These are phyloP conservation scores for Mastigias papua DNA, from an alignment of 30 jellyfish, hydroid and myxozoan species.

Conservation along the genomic window DNA sequence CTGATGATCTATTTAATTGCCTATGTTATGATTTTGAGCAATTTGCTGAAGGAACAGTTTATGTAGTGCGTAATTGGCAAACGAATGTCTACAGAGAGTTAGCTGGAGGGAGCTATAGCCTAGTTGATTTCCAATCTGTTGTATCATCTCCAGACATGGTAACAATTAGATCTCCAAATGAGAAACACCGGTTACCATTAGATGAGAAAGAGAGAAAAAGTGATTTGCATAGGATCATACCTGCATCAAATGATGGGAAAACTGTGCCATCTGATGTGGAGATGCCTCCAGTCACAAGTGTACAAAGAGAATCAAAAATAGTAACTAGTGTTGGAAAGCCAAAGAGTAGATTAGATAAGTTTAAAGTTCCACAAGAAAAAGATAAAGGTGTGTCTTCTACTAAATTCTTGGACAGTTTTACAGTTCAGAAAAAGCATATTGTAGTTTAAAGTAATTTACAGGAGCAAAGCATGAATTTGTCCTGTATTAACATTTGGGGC, in stretches of 20 bases:
- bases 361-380: conserved; percentile 7
- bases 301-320: conserved; percentile 56
- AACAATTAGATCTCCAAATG: conserved; percentile 7
- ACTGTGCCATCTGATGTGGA: conserved; percentile 28
- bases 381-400: conserved; percentile 33
- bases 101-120: conserved; percentile 46
- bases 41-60: conserved; percentile 57
- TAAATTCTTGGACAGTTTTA: too few species aligned
- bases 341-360: conserved; percentile 76
- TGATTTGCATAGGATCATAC: background rate
- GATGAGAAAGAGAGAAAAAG: conserved; percentile 34
- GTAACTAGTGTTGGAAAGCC: conserved; percentile 24
- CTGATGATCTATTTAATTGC: conserved; percentile 50
- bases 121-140: conserved; percentile 51
- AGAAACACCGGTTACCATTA: conserved; percentile 17
- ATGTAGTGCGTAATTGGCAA: conserved; percentile 79
- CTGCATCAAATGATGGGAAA: conserved; percentile 25
- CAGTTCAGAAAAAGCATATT: too few species aligned
- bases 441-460: too few species aligned
- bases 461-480: too few species aligned
- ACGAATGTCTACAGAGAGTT: conserved; percentile 74
- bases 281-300: conserved; percentile 30
- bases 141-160: conserved; percentile 63
- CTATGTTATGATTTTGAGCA: conserved; percentile 65
- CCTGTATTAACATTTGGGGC: too few species aligned